Conservation (phyloP, 2,888 invertebrate genomes). For the Mesorhabditis spiculigera region DNA sequence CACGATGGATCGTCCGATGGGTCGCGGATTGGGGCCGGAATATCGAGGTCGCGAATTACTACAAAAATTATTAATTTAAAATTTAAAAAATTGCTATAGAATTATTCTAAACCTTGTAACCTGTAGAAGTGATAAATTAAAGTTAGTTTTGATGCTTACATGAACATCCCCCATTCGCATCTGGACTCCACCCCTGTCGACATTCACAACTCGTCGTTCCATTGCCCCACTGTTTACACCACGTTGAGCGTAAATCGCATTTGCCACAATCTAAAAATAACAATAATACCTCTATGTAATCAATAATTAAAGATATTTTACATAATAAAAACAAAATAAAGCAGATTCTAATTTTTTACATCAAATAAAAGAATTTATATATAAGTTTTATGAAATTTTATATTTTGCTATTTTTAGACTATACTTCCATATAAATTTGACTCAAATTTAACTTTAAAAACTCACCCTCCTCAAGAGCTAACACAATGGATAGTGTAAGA, state of each 20-base stretch:
- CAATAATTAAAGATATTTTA: neutral
- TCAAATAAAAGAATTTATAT: too few relatives aligned
- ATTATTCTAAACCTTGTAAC: too few relatives aligned
- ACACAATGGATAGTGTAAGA: too few relatives aligned
- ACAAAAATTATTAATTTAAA: constrained; percentile 5
- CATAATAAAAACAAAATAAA: too few relatives aligned
- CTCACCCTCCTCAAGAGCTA: too few relatives aligned
- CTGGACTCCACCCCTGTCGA: constrained; percentile 39
- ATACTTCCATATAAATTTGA: too few relatives aligned
- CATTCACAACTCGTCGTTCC: constrained; percentile 48
- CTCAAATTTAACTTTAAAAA: too few relatives aligned
- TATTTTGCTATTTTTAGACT: too few relatives aligned
- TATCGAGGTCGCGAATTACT: neutral
- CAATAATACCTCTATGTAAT: neutral
- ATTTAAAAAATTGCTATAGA: neutral
- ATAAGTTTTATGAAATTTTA: too few relatives aligned
- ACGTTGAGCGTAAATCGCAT: constrained; percentile 54
- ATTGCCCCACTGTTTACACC: constrained; percentile 49
- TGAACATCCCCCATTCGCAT: constrained; percentile 33
- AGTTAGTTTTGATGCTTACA: constrained; percentile 14
- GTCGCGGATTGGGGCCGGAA: neutral
- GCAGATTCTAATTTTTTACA: too few relatives aligned
- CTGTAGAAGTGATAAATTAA: too few relatives aligned
- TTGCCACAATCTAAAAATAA: constrained; percentile 30
- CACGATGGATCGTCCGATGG: constrained; percentile 39